Evolutionary conservation across 2,888 invertebrate species (phyloP), one percentile per base, ranked within the genome.

Genomic region (Plagodis dolabraria): DNA sequence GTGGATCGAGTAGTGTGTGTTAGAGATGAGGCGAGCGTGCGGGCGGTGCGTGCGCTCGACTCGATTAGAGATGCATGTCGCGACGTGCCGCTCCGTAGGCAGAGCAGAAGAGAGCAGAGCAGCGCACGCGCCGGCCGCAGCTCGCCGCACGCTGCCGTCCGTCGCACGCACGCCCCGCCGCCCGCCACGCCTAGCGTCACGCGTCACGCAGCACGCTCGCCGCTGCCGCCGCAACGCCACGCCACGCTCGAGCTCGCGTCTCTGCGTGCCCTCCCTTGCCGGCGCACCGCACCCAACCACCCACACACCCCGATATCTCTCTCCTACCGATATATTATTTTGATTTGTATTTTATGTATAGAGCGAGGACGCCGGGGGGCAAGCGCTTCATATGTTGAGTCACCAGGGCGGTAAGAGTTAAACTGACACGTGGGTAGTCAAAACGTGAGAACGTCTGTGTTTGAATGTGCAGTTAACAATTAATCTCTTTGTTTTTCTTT

Each of bases 371-470:
- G 95, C 96, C 88, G 98, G 97, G 91, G 96, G 96, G 93, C 96
- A 96, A 94, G 98, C 98, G 87, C 93, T 97, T 94, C 96, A 96
- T 93, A 95, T 96, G 95, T 94, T 98, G 94, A 95, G 96, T 93
- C 96, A 96, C 93, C 98, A 98, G 96, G 97, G 98, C 96, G 97
- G 98, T 98, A 97, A 97, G 97, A 94, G 89, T 88, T 87, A 83
- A 82, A 86, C 85, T 88, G 87, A 87, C 86, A 87, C 86, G 81
- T 91, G 92, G 92, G 87, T 92, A 92, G 92, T 88, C 90, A 82
- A 89, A 86, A 82, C 89, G 88, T 91, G 90, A 89, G 91, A 92
- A 91, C 92, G 92, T 92, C 91, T 92, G 91, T 92, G 92, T 92
- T 85, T 92, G 92, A 92, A 92, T 89, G 92, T 90, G 92, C 91